Evolutionary conservation across 2,113 vertebrate genomes (phyloP), one percentile per base, ranked within the genome.

Genomic region (Paracanthobrama guichenoti): DNA sequence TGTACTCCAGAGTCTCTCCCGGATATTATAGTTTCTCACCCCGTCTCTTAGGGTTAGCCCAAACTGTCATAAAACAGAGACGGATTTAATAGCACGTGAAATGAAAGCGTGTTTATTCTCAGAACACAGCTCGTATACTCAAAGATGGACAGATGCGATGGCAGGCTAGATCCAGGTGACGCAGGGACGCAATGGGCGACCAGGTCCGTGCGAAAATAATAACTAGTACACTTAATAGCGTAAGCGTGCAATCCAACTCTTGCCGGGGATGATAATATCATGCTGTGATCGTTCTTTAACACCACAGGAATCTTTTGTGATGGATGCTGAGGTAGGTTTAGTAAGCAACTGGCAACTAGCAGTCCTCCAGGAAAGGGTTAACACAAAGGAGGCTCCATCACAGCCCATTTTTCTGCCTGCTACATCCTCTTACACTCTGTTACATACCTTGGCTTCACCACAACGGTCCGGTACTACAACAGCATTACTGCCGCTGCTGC

Each of bases 201-300:
- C n/a, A n/a, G n/a, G n/a, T n/a, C n/a, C n/a, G n/a, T n/a, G n/a
- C n/a, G n/a, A n/a, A n/a, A n/a, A n/a, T n/a, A n/a, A n/a, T n/a
- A n/a, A n/a, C 14, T 31, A 28, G 14, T 66, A 10, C 35, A 67
- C 50, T 35, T 4, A 0, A 35, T 16, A 35, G 28, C 11, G 3
- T 48, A 48, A 48, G 46, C 3, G 12, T 5, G 79, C 62, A 46
- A 69, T 69, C 13, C 22, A 69, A 81, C 44, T 81, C 26, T 81
- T 53, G 12, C 59, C 79, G 44, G 79, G 8, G 14, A 81, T 31
- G 16, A 81, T 69, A 20, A 81, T 67, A 9, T 69, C 62, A 53
- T 69, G 79, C 26, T 66, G n/a, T n/a, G n/a, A 44, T 12, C 44
- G 0, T 46, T 46, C 44, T 46, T 46, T 46, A 46, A 46, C 44